Evolutionary conservation across 2,113 vertebrate species (phyloP), one percentile per base, ranked within the genome.

Genomic region (Pao palembangensis): DNA sequence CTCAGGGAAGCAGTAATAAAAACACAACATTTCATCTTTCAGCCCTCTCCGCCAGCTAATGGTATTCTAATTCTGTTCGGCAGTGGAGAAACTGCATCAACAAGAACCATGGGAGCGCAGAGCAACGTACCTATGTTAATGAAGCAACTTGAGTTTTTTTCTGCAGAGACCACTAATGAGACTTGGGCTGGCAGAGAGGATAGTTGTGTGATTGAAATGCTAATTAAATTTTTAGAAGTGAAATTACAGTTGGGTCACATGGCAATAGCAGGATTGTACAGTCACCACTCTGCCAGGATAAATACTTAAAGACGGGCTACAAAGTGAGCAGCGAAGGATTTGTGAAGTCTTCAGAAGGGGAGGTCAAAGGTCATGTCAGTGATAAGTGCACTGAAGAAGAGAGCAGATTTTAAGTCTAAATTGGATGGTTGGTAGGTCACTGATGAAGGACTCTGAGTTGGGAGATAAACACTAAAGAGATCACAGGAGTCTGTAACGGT

Each of bases 121-220:
- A 82, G 67, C 65, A 73, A 73, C 21, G 23, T 8, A 83, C 81
- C 85, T 84, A 81, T 80, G 85, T 77, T 86, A 90, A 89, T 90
- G 82, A 88, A 73, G 62, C 73, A 18, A 84, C 72, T 83, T 82
- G 58, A 54, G 47, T 17, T 5, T 47, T 17, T 7, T 17, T 76
- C 85, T 59, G 64, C 8, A 28, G 75, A 85, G 75, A 71, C 68
- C 73, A 57, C 73, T 89, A 90, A 89, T 87, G 82, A 90, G 88
- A 82, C 70, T 41, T 34, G 74, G 73, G 73, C 76, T 76, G 81
- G 78, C 78, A 77, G 59, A 55, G 80, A 82, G 80, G 76, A 88
- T 79, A 81, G 76, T 76, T 75, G 61, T 66, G 64, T 56, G 74
- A 90, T 90, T 90, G 90, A 91, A 88, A 87, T 90, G 85, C 81